Base-by-base conservation (phyloP, 2,888 invertebrate genomes). In the Nemotelus pantherinus region DNA sequence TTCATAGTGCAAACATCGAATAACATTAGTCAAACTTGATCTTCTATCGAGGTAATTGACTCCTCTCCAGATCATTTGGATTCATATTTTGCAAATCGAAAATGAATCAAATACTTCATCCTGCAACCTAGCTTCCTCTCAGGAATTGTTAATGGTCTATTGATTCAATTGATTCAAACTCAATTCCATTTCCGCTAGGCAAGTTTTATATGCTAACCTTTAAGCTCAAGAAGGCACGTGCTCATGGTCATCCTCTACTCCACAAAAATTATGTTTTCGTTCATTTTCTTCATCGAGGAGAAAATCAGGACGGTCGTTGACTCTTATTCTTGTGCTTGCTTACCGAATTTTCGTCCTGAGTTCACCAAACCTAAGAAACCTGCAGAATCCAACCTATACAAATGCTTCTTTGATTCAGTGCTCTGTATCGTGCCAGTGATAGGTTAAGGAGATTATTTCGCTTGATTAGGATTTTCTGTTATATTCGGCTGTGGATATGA, bases 401-500 rank as follows among this genome's bases (percentile, higher is more conserved):
- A 63, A 43, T 74, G 63, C 63, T 41, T 44, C 55, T 67, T 44
- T 48, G 67, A 67, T 48, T 48, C 47, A n/a, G 72, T 72, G 25
- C 45, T 5, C 53, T n/a, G 45, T n/a, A 72, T 25, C 25, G 72
- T 44, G 58, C 76, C 78, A 72, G 71, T 78, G 77, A 76, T 80
- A 78, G 80, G 78, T 78, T 80, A 80, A 80, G 72, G 77, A 80
- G 80, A 80, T 80, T 80, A 80, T 80, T 80, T 78, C 80, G 78
- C 77, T 60, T 80, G 80, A 80, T 80, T 80, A 77, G 78, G 78
- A 80, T 80, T 80, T 78, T 80, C 77, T 77, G 78, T 77, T 76
- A 78, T 80, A 77, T 77, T 80, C 76, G 77, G 75, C 70, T 77
- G 57, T 77, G 75, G 78, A 80, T 80, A 78, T 78, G 80, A 80